Conservation (phyloP, 1,140 invertebrate genomes). For the Neodiprion fabricii region DNA sequence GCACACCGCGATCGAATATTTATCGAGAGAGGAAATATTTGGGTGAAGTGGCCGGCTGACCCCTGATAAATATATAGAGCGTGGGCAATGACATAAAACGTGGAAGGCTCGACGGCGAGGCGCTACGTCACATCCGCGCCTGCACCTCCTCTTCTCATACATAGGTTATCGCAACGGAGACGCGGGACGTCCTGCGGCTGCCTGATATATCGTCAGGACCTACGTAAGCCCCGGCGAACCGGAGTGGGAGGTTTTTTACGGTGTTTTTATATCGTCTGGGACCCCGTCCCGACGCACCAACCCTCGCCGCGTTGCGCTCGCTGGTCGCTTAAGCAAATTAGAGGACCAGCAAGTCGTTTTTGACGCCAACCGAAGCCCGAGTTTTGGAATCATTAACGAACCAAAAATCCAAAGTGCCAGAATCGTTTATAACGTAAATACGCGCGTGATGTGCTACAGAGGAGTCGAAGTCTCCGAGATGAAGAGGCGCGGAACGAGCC, state of each 20-base stretch:
- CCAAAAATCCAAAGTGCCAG: slow-evolving; percentile 25
- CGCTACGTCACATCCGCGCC: slow-evolving; percentile 3
- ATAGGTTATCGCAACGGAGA: neutral
- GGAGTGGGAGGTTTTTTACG: slow-evolving; percentile 46
- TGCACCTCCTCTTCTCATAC: neutral
- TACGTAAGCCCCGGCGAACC: neutral
- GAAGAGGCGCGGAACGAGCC: neutral
- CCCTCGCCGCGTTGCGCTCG: slow-evolving; percentile 9
- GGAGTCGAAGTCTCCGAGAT: neutral
- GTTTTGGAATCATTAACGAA: too few relatives aligned
- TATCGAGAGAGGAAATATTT: neutral
- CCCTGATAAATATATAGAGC: slow-evolving; percentile 2
- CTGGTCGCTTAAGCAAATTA: slow-evolving; percentile 57
- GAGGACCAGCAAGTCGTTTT: slow-evolving; percentile 41
- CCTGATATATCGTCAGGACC: slow-evolving; percentile 3
- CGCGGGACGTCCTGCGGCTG: neutral
- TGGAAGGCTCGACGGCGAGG: neutral
- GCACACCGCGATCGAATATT: neutral
- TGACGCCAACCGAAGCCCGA: too few relatives aligned
- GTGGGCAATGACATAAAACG: neutral
- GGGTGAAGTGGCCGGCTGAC: neutral
- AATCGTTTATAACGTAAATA: slow-evolving; percentile 42
- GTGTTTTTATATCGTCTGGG: slow-evolving; percentile 50
- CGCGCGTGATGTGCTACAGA: neutral
- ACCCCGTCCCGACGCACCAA: slow-evolving; percentile 33